Base-by-base conservation (phyloP, 2,797 vertebrate genomes). In the Merluccius polli region DNA sequence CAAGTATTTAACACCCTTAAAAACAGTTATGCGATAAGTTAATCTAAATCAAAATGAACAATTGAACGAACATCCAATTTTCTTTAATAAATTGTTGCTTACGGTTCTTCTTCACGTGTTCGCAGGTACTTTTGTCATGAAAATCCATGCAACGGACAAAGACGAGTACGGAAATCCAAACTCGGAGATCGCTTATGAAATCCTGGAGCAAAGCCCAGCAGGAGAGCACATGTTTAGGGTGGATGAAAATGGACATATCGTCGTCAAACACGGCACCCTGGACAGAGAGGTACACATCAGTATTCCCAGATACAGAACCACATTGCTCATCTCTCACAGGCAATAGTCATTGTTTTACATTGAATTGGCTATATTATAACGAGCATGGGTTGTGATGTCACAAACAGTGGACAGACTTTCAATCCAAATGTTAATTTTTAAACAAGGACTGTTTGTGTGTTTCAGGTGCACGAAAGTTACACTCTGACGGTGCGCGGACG, bases 201-300 rank as follows among this genome's bases (percentile, higher is more conserved):
- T 98, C 0, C 0, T 95, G 2, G 86, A 86, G 1, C 94, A 97
- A 88, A 79, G 87, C 0, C 95, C 96, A 30, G 1, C 73, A 0
- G 0, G 78, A 4, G 33, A 69, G 0, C 31, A 27, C 8, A 83
- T 94, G 82, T 98, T 99, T 84, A 2, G 1, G 27, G 86, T 98
- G 2, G 72, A 75, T n/a, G 78, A 44, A 9, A 79, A 90, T 0
- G 97, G 97, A 0, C 88, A 85, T 9, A 70, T 99, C 81, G 76
- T 0, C 10, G 93, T 96, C 48, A 86, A 77, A 27, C 70, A 12
- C 0, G 1, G 85, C 27, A 70, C 75, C 8, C 90, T 98, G 82
- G 95, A 99, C 87, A 94, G 97, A 95, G 97, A 99, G 94, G 97
- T 99, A 81, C 15, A 18, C 41, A 69, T 65, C 59, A 65, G 59